phyloP scores from a whole-genome alignment of 92 coral and sea anemone genomes.

The Pocillopora meandrina region DNA sequence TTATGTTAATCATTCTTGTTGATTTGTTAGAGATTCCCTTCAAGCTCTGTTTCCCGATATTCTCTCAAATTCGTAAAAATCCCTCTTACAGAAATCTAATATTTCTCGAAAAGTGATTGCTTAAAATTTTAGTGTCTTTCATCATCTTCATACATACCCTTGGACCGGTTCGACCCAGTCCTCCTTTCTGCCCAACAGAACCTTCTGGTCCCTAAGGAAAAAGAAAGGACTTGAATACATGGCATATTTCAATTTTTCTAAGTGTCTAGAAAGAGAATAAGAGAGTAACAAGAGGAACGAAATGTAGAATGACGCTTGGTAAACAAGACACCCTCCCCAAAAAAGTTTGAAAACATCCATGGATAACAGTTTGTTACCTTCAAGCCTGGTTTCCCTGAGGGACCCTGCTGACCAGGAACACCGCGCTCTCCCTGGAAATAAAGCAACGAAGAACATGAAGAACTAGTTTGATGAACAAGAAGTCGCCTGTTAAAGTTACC shows the following conservation, averaged over 20 bases:
- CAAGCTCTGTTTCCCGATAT: not conserved
- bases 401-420: slow-evolving; percentile 25
- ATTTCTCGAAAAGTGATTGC: not conserved
- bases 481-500: not conserved
- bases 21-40: too few species aligned
- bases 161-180: slow-evolving; percentile 47
- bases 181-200: slow-evolving; percentile 47
- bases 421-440: slow-evolving; percentile 41
- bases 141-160: not conserved
- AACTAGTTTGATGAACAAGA: not conserved
- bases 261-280: too few species aligned
- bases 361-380: slow-evolving; percentile 1
- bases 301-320: too few species aligned
- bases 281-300: too few species aligned
- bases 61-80: too few species aligned
- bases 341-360: too few species aligned
- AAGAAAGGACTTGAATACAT: not conserved
- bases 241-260: too few species aligned
- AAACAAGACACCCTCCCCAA: too few species aligned
- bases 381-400: slow-evolving; percentile 21
- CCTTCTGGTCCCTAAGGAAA: slow-evolving; percentile 59
- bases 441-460: not conserved
- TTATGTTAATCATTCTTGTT: too few species aligned
- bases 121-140: not conserved
- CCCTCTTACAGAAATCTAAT: too few species aligned